Evolutionary conservation across 2,113 vertebrate species (phyloP).

Genomic region (Pogonocichla stellata): DNA sequence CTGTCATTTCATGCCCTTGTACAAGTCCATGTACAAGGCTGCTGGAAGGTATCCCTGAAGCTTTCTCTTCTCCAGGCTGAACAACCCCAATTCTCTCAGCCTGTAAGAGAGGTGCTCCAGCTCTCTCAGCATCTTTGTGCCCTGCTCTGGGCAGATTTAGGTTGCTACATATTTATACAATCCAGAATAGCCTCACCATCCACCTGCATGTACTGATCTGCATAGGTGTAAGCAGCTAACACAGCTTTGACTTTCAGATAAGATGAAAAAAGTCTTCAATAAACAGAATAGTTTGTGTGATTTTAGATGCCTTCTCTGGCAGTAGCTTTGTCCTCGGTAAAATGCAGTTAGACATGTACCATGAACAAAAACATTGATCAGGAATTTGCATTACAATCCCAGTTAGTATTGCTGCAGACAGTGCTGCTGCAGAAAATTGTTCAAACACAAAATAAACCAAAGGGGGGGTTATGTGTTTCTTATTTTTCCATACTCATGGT

Average conservation of each 20-base stretch:
- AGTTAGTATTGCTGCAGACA: neutral
- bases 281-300: neutral
- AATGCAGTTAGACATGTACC: neutral
- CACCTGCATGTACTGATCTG: neutral
- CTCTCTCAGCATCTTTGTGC: neutral
- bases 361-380: neutral
- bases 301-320: neutral
- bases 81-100: neutral
- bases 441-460: slow-evolving; percentile 14
- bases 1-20: neutral
- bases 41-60: neutral
- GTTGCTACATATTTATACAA: neutral
- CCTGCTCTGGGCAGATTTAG: neutral
- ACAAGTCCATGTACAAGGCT: no score
- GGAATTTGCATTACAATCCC: neutral
- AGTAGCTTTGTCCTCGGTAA: neutral
- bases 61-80: neutral
- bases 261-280: neutral
- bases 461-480: neutral
- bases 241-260: neutral
- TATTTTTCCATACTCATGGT: neutral
- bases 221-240: neutral
- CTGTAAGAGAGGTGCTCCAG: neutral
- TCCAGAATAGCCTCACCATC: neutral
- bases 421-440: neutral